Evolutionary conservation across 2,888 invertebrate genomes (phyloP), one percentile per base, ranked within the genome.

Genomic region (Drepanosiphum platanoidis): DNA sequence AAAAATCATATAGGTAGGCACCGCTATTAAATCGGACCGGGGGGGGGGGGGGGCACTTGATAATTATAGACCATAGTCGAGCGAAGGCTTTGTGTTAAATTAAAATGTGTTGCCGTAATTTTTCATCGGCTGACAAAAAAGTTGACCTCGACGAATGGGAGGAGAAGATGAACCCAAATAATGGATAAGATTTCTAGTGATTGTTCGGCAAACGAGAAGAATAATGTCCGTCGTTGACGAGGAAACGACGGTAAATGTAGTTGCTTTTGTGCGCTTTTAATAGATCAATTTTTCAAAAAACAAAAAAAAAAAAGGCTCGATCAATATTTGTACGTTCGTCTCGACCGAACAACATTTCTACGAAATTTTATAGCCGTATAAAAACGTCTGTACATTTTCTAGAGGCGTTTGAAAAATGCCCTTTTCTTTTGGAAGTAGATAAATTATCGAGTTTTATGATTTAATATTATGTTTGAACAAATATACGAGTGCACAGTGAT

Each of bases 271-370:
- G 71, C 22, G 9, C 32, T 58, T 71, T 30, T 58, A 39, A 71
- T 81, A 58, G 46, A 81, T 80, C 68, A 80, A 46, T 81, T 81
- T 81, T 81, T 81, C 71, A 71, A 81, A 79, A 64, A 15, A 39
- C 61, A 77, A 75, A 78, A 42, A n/a, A 22, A 30, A 64, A 75
- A 66, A 42, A 30, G 66, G 34, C 34, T 68, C 32, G 34, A 79
- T 68, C 68, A 68, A 68, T 79, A 68, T 79, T 46, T 46, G 46
- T 68, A 46, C 66, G 32, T 61, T 7, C 22, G 15, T 34, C n/a
- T 58, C 58, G 15, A 58, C 32, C 34, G 34, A 75, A 58, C 58
- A 75, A 32, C 30, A 58, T 34, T n/a, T 75, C 1, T 15, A 58
- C 15, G 7, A 22, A 75, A 58, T 36, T n/a, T 34, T n/a, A n/a